These are phyloP conservation scores for Epizoanthus stellaris DNA, from an alignment of 92 coral and sea anemone genomes.

Conservation along the genomic window DNA sequence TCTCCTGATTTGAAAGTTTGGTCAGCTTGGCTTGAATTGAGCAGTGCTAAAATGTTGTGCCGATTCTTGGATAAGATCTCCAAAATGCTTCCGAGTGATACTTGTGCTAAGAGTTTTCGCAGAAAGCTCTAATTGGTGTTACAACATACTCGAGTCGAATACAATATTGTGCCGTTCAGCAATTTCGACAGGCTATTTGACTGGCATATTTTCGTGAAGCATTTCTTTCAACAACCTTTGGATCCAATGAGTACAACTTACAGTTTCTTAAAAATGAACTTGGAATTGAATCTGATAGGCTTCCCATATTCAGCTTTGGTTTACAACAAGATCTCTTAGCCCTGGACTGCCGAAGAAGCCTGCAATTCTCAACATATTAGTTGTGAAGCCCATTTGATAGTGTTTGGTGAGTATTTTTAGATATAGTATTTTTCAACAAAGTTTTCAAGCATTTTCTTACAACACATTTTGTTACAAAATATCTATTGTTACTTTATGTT, in stretches of 20 bases:
- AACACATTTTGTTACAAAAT: conserved; percentile 7
- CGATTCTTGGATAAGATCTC: conserved; percentile 17
- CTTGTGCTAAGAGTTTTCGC: conserved; percentile 28
- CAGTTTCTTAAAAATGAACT: conserved; percentile 19
- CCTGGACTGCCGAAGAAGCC: conserved; percentile 8
- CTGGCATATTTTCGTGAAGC: conserved; percentile 5
- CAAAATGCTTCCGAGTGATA: conserved; percentile 11
- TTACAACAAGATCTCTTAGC: neutral
- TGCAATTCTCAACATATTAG: conserved; percentile 5
- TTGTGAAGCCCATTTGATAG: neutral
- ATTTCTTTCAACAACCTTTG: conserved; percentile 1
- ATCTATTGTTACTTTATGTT: neutral
- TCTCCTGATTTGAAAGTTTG: conserved; percentile 41
- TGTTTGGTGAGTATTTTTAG: conserved; percentile 27
- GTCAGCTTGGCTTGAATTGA: conserved; percentile 11
- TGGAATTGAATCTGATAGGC: conserved; percentile 30
- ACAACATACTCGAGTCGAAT: conserved; percentile 18
- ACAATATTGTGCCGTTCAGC: conserved; percentile 13
- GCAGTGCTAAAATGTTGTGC: neutral
- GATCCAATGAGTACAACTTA: conserved; percentile 15
- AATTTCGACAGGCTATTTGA: neutral
- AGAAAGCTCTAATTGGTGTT: conserved; percentile 32
- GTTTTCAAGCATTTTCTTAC: neutral
- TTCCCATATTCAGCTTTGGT: neutral
- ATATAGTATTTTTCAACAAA: conserved; percentile 10